Base-by-base conservation (phyloP, 2,888 invertebrate species). In the Oxycera nigricornis region DNA sequence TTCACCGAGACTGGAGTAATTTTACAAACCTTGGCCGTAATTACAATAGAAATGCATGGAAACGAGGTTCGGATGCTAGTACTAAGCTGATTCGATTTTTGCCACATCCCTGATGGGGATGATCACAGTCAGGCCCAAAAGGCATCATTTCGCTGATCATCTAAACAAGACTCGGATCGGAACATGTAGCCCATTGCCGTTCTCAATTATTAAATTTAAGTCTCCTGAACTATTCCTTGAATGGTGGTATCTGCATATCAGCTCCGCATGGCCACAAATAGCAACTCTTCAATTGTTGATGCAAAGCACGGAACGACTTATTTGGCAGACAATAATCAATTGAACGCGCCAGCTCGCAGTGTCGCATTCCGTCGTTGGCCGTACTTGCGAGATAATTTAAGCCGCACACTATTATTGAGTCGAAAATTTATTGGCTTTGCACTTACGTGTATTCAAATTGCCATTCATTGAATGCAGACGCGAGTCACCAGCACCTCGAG, bases 321-420 rank as follows among this genome's bases (percentile, higher is more conserved):
- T 70, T 70, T 70, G 70, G 70, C 70, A 70, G 70, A 52, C 70
- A 70, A 70, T 70, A 70, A 70, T 70, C 70, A 70, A 70, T 70
- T 70, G 70, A 70, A 70, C 70, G 22, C 55, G 7, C 65, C 61
- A 65, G 39, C 65, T 9, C 41, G 31, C 39, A 41, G 65, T 41
- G 11, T 65, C 70, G 20, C 50, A 50, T 68, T 68, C 70, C 22
- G 30, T 31, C 35, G 70, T 20, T n/a, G 46, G 26, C 52, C 26
- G 70, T 70, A 70, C 70, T 70, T 70, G 70, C 30, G 52, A 65
- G 52, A 70, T 70, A 70, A 70, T 70, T 70, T 70, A 70, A 70
- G 70, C 70, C 22, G 55, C 55, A 70, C 70, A 52, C 70, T 31
- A 70, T 70, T 70, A 52, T 52, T 52, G 70, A 70, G 22, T 70